Evolutionary conservation across 2,888 invertebrate genomes (phyloP).

Genomic region (Zaprionus obscuricornis): DNA sequence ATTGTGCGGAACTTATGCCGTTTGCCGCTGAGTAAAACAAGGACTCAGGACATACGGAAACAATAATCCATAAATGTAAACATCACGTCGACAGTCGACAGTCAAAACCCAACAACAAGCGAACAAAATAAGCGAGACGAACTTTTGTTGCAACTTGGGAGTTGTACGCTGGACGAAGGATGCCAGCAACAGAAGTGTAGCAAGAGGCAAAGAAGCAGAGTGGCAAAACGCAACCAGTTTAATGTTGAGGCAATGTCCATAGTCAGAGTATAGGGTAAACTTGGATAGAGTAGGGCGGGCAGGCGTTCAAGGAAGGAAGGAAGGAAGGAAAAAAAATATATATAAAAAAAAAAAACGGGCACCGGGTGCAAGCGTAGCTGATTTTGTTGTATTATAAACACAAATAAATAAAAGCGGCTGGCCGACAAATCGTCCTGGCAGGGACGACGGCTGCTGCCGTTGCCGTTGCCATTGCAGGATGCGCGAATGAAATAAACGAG

Average conservation of each 20-base stretch:
- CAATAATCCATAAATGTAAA: constrained; percentile 83
- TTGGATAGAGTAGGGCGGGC: no score
- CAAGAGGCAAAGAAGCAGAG: constrained; percentile 4
- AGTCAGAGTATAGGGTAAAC: constrained; percentile 12
- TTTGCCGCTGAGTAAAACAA: constrained; percentile 58
- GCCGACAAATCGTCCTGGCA: constrained; percentile 49
- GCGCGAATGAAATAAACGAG: constrained; percentile 58
- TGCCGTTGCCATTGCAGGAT: no score
- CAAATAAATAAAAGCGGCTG: constrained; percentile 82
- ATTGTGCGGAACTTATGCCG: constrained; percentile 69
- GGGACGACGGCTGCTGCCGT: constrained; percentile 53
- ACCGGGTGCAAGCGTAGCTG: constrained; percentile 82
- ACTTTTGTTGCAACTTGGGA: constrained; percentile 35
- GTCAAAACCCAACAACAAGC: constrained; percentile 59
- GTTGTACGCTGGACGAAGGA: constrained; percentile 9
- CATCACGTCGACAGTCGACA: constrained; percentile 75
- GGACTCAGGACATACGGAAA: constrained; percentile 79
- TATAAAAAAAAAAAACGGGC: not conserved
- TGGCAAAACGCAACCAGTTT: constrained; percentile 48
- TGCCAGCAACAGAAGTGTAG: constrained; percentile 15
- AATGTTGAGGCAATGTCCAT: constrained; percentile 53
- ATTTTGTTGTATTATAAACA: constrained; percentile 84
- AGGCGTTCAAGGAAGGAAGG: not conserved
- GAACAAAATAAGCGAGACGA: constrained; percentile 49
- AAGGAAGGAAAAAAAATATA: constrained; percentile 6